phyloP scores from a whole-genome alignment of 2,797 vertebrate genomes.

The Propithecus perrieri region DNA sequence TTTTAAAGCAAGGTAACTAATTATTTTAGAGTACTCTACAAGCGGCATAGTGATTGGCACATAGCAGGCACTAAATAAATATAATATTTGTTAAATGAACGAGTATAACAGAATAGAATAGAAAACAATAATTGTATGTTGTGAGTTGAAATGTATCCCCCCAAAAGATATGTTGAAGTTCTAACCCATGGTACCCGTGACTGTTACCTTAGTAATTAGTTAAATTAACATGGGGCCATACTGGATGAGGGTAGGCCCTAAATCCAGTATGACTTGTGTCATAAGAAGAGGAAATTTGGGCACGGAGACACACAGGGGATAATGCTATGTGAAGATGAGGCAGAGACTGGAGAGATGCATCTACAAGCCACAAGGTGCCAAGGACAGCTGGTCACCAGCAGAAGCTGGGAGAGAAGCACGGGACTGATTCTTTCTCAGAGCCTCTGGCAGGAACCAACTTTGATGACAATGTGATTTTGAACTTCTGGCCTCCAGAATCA shows the following conservation, averaged over 20 bases:
- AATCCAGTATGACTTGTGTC: background rate
- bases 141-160: background rate
- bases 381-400: background rate
- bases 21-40: background rate
- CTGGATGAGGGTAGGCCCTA: background rate
- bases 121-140: background rate
- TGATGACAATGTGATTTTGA: accelerated
- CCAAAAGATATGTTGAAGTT: background rate
- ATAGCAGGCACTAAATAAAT: background rate
- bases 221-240: background rate
- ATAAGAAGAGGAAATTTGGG: background rate
- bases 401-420: too few relatives aligned
- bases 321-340: background rate
- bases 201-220: background rate
- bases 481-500: background rate
- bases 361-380: background rate
- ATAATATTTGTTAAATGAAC: background rate
- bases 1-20: background rate
- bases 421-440: background rate
- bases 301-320: background rate
- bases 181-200: background rate
- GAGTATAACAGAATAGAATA: background rate
- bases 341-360: accelerated
- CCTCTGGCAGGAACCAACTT: background rate
- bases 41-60: background rate